A percentile compares a stretch with the other conserved stretches of the same genome.
Evolutionary conservation across 2,888 invertebrate species (phyloP).

Genomic region (Hydroisotoma schaefferi): DNA sequence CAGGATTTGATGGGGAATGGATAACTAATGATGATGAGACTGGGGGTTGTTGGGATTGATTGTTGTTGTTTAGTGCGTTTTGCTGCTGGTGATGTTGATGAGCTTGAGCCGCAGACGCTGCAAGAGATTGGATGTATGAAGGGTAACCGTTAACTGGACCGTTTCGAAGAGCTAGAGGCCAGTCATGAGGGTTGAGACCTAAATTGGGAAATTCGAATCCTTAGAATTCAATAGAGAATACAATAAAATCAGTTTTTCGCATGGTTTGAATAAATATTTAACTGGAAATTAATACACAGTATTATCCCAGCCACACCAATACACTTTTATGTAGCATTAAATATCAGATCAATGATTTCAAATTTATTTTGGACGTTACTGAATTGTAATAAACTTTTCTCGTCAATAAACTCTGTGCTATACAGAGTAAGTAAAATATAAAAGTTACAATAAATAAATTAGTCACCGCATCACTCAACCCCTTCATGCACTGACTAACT

Average conservation of each 20-base stretch:
- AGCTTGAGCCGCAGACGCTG: conserved; percentile 51
- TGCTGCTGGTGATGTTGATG: conserved; percentile 55
- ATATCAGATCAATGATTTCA: no score
- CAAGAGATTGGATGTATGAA: conserved; percentile 42
- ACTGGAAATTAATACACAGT: no score
- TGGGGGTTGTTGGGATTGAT: conserved; percentile 12
- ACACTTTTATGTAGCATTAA: no score
- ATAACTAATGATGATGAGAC: conserved; percentile 17
- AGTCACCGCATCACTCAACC: no score
- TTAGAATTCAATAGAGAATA: not conserved
- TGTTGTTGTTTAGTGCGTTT: not conserved
- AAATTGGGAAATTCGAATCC: not conserved
- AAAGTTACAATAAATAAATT: no score
- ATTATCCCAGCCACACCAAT: no score
- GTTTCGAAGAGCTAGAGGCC: conserved; percentile 42
- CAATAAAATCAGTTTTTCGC: not conserved
- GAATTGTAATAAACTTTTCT: no score
- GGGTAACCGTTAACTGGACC: conserved; percentile 41
- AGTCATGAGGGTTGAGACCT: conserved; percentile 46
- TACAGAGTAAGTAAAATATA: no score
- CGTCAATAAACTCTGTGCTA: no score
- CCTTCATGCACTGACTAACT: no score
- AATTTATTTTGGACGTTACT: no score
- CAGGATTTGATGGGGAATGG: conserved; percentile 17
- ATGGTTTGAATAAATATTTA: no score